Base-by-base conservation (phyloP, 2,113 vertebrate genomes). In the Entomyzon cyanotis region DNA sequence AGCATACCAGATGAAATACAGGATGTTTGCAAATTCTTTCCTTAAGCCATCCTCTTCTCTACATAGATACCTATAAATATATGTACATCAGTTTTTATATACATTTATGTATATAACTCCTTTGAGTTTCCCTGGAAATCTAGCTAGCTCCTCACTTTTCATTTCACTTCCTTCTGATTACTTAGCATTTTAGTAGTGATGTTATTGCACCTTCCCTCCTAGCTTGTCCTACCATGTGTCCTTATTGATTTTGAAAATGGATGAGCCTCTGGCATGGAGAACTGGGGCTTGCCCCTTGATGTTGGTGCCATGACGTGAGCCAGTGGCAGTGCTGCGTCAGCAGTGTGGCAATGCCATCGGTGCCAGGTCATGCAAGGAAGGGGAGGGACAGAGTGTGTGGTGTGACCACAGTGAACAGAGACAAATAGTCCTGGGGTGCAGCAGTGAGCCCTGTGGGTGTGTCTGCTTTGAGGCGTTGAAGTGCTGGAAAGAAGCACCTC, bases 261-360 rank as follows among this genome's bases (percentile, higher is more conserved):
- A 3, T 33, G 44, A 73, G 19, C 7, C 16, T 37, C 56, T 64
- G 33, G 4, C 24, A 28, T 2, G 23, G 77, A 17, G 3, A 6
- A 56, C 20, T 1, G 8, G 14, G 42, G 9, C 9, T 65, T 70
- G 84, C 4, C 55, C 69, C 6, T 2, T 4, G 53, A 8, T 0
- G 0, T 80, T 35, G 37, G 37, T 31, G 0, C 5, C 2, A 1
- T 24, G 71, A 60, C 0, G 0, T 35, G 27, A 64, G 21, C 11
- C 69, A 67, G 69, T 0, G 2, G 15, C 11, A 4, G 16, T 2
- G 68, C 82, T 35, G 46, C 0, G 0, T 68, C 88, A 35, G 20
- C 0, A 0, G 8, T 18, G 71, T 65, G 83, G 30, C 84, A 81
- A 39, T 18, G 50, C 39, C 50, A 15, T 5, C 0, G 0, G 4